Conservation (phyloP, 2,888 invertebrate species). For the Pterobdella sp. region DNA sequence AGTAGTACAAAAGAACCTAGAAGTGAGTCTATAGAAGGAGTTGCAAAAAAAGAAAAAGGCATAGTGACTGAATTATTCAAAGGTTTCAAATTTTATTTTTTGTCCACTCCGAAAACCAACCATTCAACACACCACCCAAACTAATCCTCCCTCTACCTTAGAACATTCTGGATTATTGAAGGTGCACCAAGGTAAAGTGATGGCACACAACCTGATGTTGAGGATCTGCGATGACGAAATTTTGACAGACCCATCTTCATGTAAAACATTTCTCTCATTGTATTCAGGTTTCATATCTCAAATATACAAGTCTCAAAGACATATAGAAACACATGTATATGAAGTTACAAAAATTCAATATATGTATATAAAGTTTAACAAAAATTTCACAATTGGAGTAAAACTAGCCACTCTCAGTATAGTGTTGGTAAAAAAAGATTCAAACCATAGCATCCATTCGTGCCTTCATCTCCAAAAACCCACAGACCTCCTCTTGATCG, state of each 20-base stretch:
- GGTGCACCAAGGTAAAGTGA: neutral
- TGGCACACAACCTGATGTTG: neutral
- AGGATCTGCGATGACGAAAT: neutral
- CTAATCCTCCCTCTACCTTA: neutral
- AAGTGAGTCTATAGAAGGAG: neutral
- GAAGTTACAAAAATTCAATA: neutral
- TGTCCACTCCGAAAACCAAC: neutral
- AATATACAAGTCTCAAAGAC: too few species aligned
- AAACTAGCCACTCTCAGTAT: too few species aligned
- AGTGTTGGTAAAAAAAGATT: too few species aligned
- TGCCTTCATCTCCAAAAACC: neutral
- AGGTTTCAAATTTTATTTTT: neutral
- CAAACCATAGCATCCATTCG: too few species aligned
- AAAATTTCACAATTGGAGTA: too few species aligned
- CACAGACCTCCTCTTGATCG: slow-evolving; percentile 48
- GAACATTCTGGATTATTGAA: neutral
- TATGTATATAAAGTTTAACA: too few species aligned
- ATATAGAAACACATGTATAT: too few species aligned
- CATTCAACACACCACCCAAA: neutral
- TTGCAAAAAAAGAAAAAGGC: neutral
- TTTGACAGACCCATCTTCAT: neutral
- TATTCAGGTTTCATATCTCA: too few species aligned
- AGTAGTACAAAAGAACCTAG: neutral
- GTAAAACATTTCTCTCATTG: too few species aligned
- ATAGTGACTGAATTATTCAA: neutral